Conservation (phyloP, 2,888 invertebrate species). For the Bhutanitis thaidina region DNA sequence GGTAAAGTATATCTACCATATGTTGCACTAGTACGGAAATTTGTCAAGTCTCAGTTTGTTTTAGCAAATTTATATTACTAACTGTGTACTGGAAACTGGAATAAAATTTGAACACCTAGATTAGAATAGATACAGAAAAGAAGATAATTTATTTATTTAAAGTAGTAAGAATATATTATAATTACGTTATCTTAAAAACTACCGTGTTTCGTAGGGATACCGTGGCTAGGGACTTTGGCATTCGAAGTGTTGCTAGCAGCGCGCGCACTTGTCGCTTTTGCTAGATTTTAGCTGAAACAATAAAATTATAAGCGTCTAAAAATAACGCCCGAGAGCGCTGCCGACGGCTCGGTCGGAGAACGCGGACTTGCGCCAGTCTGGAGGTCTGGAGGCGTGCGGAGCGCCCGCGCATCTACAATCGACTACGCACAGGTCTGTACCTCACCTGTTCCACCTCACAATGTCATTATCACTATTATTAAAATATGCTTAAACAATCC, state of each 20-base stretch:
- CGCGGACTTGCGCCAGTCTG: conserved; percentile 53
- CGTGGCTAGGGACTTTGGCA: conserved; percentile 54
- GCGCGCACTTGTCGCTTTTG: conserved; percentile 69
- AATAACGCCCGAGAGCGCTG: conserved; percentile 53
- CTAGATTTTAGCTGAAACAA: conserved; percentile 71
- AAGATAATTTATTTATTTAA: background rate
- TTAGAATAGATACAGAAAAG: too few species aligned
- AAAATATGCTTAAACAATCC: conserved; percentile 53
- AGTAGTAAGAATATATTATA: conserved; percentile 35
- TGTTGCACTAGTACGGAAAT: too few species aligned
- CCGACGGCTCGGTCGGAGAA: conserved; percentile 39
- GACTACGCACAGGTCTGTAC: conserved; percentile 64
- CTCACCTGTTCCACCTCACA: conserved; percentile 67
- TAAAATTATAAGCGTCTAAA: conserved; percentile 77
- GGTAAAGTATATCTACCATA: too few species aligned
- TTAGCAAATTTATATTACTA: too few species aligned
- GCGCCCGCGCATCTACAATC: conserved; percentile 53
- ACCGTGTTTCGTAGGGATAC: conserved; percentile 31
- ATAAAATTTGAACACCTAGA: too few species aligned
- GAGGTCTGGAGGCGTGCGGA: conserved; percentile 67
- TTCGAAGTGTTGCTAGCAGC: conserved; percentile 63
- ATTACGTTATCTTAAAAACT: conserved; percentile 32
- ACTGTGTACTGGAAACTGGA: too few species aligned
- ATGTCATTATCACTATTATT: conserved; percentile 75
- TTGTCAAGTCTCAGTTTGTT: too few species aligned